These are phyloP conservation scores for Trypoxylus dichotomus DNA, from an alignment of 1,140 invertebrate genomes.

Conservation along the genomic window DNA sequence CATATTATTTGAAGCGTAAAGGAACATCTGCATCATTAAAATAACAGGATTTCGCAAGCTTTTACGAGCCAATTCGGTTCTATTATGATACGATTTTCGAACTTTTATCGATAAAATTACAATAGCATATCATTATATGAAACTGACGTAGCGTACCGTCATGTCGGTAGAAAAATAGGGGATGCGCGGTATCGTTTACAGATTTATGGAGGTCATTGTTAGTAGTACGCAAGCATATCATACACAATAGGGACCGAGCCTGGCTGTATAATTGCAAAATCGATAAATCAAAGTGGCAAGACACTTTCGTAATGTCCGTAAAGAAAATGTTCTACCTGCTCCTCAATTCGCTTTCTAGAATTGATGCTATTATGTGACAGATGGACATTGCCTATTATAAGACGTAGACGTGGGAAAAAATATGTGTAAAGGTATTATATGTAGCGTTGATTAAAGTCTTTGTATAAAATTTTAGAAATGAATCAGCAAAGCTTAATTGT, in stretches of 20 bases:
- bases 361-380: background rate
- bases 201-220: constrained; percentile 14
- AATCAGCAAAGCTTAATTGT: too few species aligned
- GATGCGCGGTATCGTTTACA: background rate
- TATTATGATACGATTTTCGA: background rate
- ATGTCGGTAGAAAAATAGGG: background rate
- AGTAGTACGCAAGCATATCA: constrained; percentile 23
- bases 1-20: background rate
- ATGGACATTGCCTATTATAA: background rate
- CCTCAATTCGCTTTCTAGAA: background rate
- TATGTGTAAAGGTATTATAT: background rate
- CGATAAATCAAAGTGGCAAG: background rate
- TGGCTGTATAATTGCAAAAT: background rate
- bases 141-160: background rate
- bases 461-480: background rate
- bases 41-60: background rate
- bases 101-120: background rate
- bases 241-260: background rate
- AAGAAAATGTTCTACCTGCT: background rate
- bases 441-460: background rate
- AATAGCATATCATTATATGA: background rate
- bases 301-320: background rate
- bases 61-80: background rate
- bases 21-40: background rate
- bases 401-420: background rate